These are phyloP conservation scores for Pollenia amentaria DNA, from an alignment of 2,888 invertebrate genomes.

Conservation along the genomic window DNA sequence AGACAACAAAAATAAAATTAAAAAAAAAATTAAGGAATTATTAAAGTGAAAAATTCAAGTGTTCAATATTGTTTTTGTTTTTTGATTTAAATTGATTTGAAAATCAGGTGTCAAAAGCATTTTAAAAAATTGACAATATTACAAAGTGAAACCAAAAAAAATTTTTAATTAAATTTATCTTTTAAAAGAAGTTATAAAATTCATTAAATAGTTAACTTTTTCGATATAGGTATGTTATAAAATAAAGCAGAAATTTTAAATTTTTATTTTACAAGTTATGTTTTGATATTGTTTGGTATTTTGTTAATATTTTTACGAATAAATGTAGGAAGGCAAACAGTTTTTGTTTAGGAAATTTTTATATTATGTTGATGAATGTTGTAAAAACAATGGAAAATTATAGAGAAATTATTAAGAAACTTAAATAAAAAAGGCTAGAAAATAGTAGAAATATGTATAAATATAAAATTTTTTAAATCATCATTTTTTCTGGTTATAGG, in stretches of 20 bases:
- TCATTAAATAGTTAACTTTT: neutral
- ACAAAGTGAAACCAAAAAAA: slow-evolving; percentile 38
- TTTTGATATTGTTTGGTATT: neutral
- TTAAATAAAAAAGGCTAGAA: neutral
- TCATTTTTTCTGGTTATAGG: too few species aligned
- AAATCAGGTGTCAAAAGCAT: slow-evolving; percentile 53
- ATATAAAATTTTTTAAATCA: too few species aligned
- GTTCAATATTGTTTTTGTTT: slow-evolving; percentile 4
- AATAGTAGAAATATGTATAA: neutral
- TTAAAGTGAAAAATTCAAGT: slow-evolving; percentile 39
- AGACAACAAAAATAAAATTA: slow-evolving; percentile 14
- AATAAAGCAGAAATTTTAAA: slow-evolving; percentile 67
- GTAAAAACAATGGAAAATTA: neutral
- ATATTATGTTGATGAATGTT: slow-evolving; percentile 5
- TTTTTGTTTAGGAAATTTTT: slow-evolving; percentile 40
- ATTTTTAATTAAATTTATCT: neutral
- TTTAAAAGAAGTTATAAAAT: neutral
- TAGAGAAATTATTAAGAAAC: neutral
- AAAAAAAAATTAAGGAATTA: slow-evolving; percentile 12
- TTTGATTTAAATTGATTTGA: slow-evolving; percentile 9
- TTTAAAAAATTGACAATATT: slow-evolving; percentile 30
- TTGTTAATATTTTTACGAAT: neutral
- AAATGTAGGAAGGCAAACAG: slow-evolving; percentile 56
- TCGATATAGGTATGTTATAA: neutral
- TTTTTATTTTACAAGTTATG: slow-evolving; percentile 59